Conservation (phyloP, 2,888 invertebrate species). For the Tyria jacobaeae region DNA sequence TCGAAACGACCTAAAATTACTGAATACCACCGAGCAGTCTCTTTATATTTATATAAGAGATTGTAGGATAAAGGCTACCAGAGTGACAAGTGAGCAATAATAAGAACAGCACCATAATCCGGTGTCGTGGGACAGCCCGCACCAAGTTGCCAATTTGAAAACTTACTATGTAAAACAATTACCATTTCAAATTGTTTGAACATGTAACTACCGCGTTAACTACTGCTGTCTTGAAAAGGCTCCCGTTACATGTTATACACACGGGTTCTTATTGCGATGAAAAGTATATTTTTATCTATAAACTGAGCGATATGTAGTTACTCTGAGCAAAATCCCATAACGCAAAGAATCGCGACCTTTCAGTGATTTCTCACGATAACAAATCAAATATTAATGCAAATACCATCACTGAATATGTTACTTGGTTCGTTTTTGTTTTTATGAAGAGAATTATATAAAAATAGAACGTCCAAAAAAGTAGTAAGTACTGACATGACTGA, state of each 20-base stretch:
- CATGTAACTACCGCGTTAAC: too few relatives aligned
- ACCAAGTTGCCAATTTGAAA: slow-evolving; percentile 10
- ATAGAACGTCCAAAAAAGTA: not conserved
- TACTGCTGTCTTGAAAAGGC: too few relatives aligned
- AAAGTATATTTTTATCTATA: too few relatives aligned
- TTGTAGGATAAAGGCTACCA: not conserved
- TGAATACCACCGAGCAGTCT: not conserved
- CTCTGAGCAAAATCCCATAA: too few relatives aligned
- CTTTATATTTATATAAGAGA: slow-evolving; percentile 9
- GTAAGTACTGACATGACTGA: not conserved
- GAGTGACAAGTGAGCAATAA: not conserved
- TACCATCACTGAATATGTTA: too few relatives aligned
- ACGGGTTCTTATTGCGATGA: not conserved
- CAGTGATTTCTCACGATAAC: too few relatives aligned
- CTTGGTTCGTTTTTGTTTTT: not conserved
- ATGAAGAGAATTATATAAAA: not conserved
- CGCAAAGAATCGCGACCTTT: too few relatives aligned
- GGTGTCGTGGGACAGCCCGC: slow-evolving; percentile 7
- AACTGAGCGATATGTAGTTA: too few relatives aligned
- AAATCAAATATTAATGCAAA: too few relatives aligned
- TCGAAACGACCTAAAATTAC: not conserved
- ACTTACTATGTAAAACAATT: too few relatives aligned
- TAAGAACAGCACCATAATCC: slow-evolving; percentile 2
- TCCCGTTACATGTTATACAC: too few relatives aligned
- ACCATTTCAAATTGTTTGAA: too few relatives aligned